These are phyloP conservation scores for Dyspetes luteomarginatus DNA, from an alignment of 2,888 invertebrate species.

Conservation along the genomic window DNA sequence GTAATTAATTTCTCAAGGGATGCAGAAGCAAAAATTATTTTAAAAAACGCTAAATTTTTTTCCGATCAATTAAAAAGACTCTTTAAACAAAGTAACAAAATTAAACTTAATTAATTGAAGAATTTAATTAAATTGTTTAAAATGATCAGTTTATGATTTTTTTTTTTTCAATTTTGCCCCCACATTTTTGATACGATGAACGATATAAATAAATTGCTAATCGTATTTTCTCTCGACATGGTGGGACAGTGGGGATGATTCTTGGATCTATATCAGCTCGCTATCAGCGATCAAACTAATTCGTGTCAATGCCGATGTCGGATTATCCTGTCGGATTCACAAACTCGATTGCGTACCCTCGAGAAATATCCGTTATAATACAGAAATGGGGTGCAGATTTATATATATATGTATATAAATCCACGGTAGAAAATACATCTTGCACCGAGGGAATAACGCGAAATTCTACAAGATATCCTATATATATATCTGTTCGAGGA, in stretches of 20 bases:
- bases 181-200: neutral
- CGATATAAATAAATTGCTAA: neutral
- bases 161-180: too few relatives aligned
- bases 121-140: too few relatives aligned
- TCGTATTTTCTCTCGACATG: slow-evolving; percentile 13
- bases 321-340: slow-evolving; percentile 38
- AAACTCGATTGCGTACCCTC: slow-evolving; percentile 47
- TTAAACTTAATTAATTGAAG: too few relatives aligned
- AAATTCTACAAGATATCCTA: neutral
- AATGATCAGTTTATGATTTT: too few relatives aligned
- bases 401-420: neutral
- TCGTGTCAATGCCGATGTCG: slow-evolving; percentile 50
- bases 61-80: too few relatives aligned
- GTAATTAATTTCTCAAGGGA: too few relatives aligned
- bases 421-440: neutral
- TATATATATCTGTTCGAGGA: too few relatives aligned
- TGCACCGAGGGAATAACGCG: neutral
- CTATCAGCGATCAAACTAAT: slow-evolving; percentile 30
- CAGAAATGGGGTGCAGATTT: neutral
- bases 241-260: slow-evolving; percentile 1
- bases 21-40: too few relatives aligned
- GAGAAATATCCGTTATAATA: slow-evolving; percentile 33
- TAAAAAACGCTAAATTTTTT: too few relatives aligned
- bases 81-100: too few relatives aligned
- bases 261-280: neutral